Evolutionary conservation across 2,888 invertebrate species (phyloP), one percentile per base, ranked within the genome.

Genomic region (Troides oblongomaculatus): DNA sequence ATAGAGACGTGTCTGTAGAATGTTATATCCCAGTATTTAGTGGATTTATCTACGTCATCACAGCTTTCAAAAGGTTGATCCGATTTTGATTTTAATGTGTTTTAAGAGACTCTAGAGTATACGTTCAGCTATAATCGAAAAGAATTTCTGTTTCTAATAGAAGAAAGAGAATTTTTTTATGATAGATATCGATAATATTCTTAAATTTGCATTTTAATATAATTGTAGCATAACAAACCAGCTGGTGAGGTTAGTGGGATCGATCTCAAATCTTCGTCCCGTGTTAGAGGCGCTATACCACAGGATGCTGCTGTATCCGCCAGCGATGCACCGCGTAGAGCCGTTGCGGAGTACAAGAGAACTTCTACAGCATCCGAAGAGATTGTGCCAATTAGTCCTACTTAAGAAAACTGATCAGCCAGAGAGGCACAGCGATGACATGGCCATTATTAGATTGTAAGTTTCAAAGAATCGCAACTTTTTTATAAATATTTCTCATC

Each of bases 241-340:
- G 82, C 90, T 99, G 68, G 96, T 98, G 0, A 94, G 98, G 18
- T 90, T 98, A 57, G 97, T 98, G 0, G 99, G 98, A 0, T 95
- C 96, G 56, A 96, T 97, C 36, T 95, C 97, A 0, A 95, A 96
- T n/a, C 88, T 99, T 62, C 94, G 98, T 18, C 98, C 98, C 12
- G 98, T 98, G 59, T 88, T 99, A 61, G 98, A 98, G 84, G 98
- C 98, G 0, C 93, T 99, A 1, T 98, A 98, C 83, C 98, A 99
- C 86, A 94, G 98, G 69, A 97, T 98, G 96, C 89, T 98, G 5
- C 93, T 98, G 0, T 95, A 98, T 86, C 98, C 98, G 21, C 96
- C 97, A 0, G 95, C 97, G 0, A 94, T 95, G 59, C 97, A 97
- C 83, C 94, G 98, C 59, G 94, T 97, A 12, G 98, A 98, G 78